These are phyloP conservation scores for Laticauda laticaudata DNA, from an alignment of 2,113 vertebrate genomes.

Conservation along the genomic window DNA sequence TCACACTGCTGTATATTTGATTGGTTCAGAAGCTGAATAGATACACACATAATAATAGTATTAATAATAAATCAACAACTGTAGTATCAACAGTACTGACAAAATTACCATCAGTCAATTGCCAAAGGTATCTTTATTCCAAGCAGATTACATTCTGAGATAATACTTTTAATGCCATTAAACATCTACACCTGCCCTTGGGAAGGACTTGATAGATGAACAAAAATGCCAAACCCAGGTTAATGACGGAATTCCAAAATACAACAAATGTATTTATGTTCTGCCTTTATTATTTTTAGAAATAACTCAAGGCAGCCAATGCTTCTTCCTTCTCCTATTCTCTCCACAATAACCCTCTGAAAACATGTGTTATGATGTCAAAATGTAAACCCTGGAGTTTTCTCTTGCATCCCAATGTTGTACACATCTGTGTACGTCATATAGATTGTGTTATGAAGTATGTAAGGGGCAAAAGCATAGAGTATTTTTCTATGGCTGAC, in stretches of 20 bases:
- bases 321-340: neutral
- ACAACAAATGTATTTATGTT: neutral
- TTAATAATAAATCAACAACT: neutral
- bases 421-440: neutral
- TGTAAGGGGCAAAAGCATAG: neutral
- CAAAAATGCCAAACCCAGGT: neutral
- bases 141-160: neutral
- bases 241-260: neutral
- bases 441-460: neutral
- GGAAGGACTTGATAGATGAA: neutral
- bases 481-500: neutral
- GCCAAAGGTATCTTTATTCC: neutral
- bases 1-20: conserved; percentile 79
- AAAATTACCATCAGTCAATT: neutral
- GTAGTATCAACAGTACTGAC: neutral
- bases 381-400: neutral
- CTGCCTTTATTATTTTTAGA: neutral
- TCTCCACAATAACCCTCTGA: neutral
- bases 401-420: neutral
- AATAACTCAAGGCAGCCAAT: neutral
- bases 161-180: neutral
- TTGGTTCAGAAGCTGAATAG: conserved; percentile 81
- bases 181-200: neutral
- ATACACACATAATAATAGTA: conserved; percentile 8
- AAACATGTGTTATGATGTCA: neutral